Evolutionary conservation across 2,797 vertebrate species (phyloP).

Genomic region (Siniperca undulata): DNA sequence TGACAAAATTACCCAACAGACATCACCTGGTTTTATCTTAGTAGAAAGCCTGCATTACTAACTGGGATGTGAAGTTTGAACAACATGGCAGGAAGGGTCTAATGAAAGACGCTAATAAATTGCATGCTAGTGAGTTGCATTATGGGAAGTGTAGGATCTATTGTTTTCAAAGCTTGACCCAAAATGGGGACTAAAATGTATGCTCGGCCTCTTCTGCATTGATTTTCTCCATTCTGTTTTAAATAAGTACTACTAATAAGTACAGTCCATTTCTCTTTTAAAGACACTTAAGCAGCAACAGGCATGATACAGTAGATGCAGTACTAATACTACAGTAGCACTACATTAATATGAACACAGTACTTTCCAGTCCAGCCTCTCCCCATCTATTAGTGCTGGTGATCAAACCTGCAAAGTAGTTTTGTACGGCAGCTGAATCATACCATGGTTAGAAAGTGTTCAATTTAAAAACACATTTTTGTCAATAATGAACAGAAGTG

Average conservation of each 20-base stretch:
- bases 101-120: not conserved
- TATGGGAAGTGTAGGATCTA: not conserved
- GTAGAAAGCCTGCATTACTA: not conserved
- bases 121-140: not conserved
- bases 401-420: conserved; percentile 2
- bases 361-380: not conserved
- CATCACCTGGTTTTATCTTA: not conserved
- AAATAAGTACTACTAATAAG: no score
- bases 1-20: not conserved
- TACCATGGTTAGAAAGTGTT: not conserved
- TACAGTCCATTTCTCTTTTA: not conserved
- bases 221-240: not conserved
- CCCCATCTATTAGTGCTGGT: not conserved
- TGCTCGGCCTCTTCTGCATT: not conserved
- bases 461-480: not conserved
- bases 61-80: not conserved
- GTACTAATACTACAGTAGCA: not conserved
- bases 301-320: not conserved
- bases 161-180: not conserved
- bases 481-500: not conserved
- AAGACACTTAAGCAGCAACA: not conserved
- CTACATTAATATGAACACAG: not conserved
- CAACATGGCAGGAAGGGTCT: not conserved
- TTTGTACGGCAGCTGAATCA: not conserved
- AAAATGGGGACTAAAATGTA: not conserved